Percentiles rank a stretch among this genome's conserved stretches.
Evolutionary conservation across 2,888 invertebrate species (phyloP).

Genomic region (Endomychus coccineus): DNA sequence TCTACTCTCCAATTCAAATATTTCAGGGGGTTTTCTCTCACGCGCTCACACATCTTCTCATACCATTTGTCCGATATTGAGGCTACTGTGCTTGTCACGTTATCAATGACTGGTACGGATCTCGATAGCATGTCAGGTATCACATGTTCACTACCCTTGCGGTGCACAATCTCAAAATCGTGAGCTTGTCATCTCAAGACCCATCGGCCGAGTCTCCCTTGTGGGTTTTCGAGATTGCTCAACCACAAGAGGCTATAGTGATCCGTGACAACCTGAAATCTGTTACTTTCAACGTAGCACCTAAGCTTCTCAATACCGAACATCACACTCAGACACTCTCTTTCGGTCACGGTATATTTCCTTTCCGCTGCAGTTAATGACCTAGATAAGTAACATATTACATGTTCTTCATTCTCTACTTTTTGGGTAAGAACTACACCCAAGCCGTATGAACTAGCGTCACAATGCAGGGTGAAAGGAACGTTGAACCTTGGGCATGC

Average conservation of each 20-base stretch:
- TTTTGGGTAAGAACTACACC: conserved; percentile 19
- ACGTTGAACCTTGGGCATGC: conserved; percentile 18
- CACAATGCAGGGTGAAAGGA: conserved; percentile 19
- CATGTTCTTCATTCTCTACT: conserved; percentile 16
- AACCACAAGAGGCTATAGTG: conserved; percentile 20
- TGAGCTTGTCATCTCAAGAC: conserved; percentile 11
- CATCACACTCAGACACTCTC: conserved; percentile 22
- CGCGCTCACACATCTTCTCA: conserved; percentile 1
- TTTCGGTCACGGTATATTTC: conserved; percentile 19
- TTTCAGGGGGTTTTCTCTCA: background rate
- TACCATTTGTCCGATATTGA: conserved; percentile 10
- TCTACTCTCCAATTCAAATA: conserved; percentile 2
- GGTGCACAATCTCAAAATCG: conserved; percentile 14
- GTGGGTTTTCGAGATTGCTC: conserved; percentile 17
- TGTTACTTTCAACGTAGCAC: conserved; percentile 20
- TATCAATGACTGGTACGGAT: too few relatives aligned
- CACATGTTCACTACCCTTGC: conserved; percentile 16
- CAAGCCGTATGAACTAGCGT: conserved; percentile 18
- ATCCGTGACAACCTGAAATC: conserved; percentile 22
- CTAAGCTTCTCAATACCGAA: conserved; percentile 23
- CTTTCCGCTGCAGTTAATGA: conserved; percentile 17
- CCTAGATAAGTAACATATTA: conserved; percentile 18
- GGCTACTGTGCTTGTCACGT: too few relatives aligned
- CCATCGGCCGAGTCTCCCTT: conserved; percentile 18
- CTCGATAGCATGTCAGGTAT: conserved; percentile 8